Base-by-base conservation (phyloP, 2,797 vertebrate species). In the Allobates femoralis region DNA sequence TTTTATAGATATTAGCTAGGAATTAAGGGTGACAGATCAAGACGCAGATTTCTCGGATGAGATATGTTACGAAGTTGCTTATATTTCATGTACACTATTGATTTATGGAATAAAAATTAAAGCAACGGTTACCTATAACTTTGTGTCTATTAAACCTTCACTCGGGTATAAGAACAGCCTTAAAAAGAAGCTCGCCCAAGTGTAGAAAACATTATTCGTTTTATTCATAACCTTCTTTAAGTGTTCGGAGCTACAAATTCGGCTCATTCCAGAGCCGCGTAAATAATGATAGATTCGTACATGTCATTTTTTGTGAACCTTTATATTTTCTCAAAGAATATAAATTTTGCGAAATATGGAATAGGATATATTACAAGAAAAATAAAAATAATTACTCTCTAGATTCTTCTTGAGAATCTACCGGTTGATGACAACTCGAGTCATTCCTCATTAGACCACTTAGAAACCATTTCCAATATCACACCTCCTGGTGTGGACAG, bases 161-260 rank as follows among this genome's bases (percentile, higher is more conserved):
- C 15, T 34, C 28, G 34, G 34, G 34, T 34, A 34, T 18, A 69
- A 69, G 34, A 41, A 73, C 46, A 32, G 64, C 32, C 69, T 90
- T 94, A 93, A 89, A 93, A 95, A 94, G 91, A 89, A 94, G 83
- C 83, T 94, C 93, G 89, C 91, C 90, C 91, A 91, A 88, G 90
- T 94, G 94, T 91, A 94, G 92, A 95, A 95, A 95, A 96, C 93
- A 95, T 97, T 96, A 83, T 16, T 81, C 41, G 46, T 96, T 99
- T 99, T 98, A 99, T 99, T 99, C 95, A 96, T 96, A 96, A 97
- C 95, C 96, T 97, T 97, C 96, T 95, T 96, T 95, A 97, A 96
- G 95, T 96, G 95, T 96, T 96, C 97, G 95, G 96, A 97, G 81
- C 97, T 99, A 98, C 97, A 99, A 99, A 99, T 95, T 97, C 95